Conservation (phyloP, 1,140 invertebrate genomes). For the Lasaia peninsularis region DNA sequence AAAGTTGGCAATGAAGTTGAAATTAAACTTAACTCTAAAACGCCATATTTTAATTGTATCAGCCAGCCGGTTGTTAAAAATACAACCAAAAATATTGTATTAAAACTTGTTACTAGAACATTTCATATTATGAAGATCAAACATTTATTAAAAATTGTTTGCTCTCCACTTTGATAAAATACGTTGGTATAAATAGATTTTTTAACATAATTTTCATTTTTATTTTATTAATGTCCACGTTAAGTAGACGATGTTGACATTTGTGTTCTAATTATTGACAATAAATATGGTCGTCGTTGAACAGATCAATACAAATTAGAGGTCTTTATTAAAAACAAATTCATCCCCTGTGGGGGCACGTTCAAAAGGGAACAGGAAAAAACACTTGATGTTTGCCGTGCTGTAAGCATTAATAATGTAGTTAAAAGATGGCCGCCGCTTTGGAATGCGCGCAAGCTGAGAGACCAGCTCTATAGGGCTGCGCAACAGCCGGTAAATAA, state of each 20-base stretch:
- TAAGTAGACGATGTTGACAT: not conserved
- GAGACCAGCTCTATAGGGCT: slow-evolving; percentile 48
- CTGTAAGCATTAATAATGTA: slow-evolving; percentile 68
- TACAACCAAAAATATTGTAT: too few species aligned
- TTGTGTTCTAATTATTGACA: slow-evolving; percentile 15
- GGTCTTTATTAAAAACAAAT: slow-evolving; percentile 65
- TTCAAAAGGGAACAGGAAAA: slow-evolving; percentile 40
- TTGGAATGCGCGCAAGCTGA: slow-evolving; percentile 51
- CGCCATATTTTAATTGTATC: too few species aligned
- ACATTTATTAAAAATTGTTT: too few species aligned
- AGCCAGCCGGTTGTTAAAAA: too few species aligned
- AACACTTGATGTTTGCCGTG: slow-evolving; percentile 45
- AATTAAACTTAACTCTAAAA: too few species aligned
- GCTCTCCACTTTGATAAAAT: too few species aligned
- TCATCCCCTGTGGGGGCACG: slow-evolving; percentile 39
- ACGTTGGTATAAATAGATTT: too few species aligned
- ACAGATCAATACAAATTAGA: slow-evolving; percentile 19
- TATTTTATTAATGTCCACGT: too few species aligned
- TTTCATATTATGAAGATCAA: too few species aligned
- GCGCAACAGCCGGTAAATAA: slow-evolving; percentile 34
- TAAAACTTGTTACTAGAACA: too few species aligned
- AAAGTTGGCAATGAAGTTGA: too few species aligned
- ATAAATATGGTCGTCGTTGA: slow-evolving; percentile 8
- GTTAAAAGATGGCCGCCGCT: slow-evolving; percentile 63
- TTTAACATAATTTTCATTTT: too few species aligned